Evolutionary conservation across 2,888 invertebrate genomes (phyloP), one percentile per base, ranked within the genome.

Genomic region (Himalopsyche tibetana): DNA sequence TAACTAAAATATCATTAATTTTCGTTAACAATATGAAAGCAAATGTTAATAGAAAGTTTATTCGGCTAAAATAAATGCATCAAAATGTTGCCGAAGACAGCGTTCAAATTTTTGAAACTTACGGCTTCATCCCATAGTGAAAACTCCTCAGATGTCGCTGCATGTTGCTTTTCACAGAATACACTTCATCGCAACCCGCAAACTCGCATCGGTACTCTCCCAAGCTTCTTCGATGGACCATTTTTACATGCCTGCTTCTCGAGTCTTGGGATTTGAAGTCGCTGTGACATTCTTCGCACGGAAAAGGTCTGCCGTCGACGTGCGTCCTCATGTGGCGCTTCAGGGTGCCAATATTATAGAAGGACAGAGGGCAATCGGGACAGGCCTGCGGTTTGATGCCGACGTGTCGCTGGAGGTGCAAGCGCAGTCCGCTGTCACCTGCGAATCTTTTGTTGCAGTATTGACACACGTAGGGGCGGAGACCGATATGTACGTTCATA

Each of bases 101-200:
- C 45, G 8, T 8, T 51, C 15, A 15, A 51, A 4, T 12, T 51
- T 15, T 51, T 51, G 51, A 36, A 63, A 63, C 63, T 63, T 63
- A 63, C 63, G 86, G 86, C 63, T 86, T 86, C 79, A 87, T 45
- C 51, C 85, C 85, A 55, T 85, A 85, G 81, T 87, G 87, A 45
- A 83, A 83, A 81, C 83, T 85, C 55, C 85, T 55, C 83, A 87
- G 81, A 82, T 87, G 87, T 15, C 87, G 82, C 12, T 85, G 80
- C 87, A 87, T 85, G 81, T 87, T 87, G 63, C 85, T 83, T 80
- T 87, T 87, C 19, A 81, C 83, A 2, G 82, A 83, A 51, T 83
- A 87, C 0, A 81, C 83, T 69, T 55, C 85, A 2, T 56, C 15
- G 74, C 87, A 87, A 19, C 87, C 87, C 8, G 74, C 74, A 28